Evolutionary conservation across 2,113 vertebrate species (phyloP).

Genomic region (Gadus macrocephalus): DNA sequence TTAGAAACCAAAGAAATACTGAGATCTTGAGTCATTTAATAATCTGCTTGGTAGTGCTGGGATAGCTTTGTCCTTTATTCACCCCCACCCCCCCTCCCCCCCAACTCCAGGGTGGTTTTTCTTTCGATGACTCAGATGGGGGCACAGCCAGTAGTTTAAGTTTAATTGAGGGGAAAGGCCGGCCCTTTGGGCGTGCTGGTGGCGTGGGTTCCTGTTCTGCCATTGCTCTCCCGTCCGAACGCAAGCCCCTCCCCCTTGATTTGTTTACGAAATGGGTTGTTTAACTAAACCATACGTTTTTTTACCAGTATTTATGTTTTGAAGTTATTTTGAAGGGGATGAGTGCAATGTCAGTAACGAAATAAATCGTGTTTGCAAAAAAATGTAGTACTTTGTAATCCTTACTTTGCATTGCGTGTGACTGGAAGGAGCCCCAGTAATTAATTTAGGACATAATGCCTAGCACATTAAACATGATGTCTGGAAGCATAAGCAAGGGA

Average conservation of each 20-base stretch:
- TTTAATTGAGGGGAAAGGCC: constrained; percentile 71
- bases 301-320: constrained; percentile 29
- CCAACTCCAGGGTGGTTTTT: constrained; percentile 22
- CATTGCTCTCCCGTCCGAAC: constrained; percentile 37
- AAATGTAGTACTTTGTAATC: constrained; percentile 14
- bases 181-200: constrained; percentile 57
- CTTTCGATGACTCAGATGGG: constrained; percentile 60
- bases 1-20: constrained; percentile 52
- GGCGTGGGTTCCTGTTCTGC: constrained; percentile 45
- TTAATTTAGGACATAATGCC: background rate
- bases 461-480: no score
- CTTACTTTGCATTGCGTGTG: background rate
- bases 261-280: constrained; percentile 34
- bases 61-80: constrained; percentile 36
- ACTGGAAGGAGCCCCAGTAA: background rate
- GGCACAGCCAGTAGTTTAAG: constrained; percentile 53
- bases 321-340: constrained; percentile 64
- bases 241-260: constrained; percentile 37
- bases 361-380: constrained; percentile 66
- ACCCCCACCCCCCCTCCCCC: constrained; percentile 9
- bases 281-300: constrained; percentile 36
- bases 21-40: constrained; percentile 25
- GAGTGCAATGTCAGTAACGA: constrained; percentile 63
- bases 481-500: no score
- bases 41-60: constrained; percentile 57